These are phyloP conservation scores for Gymnothorax javanicus DNA, from an alignment of 2,797 vertebrate genomes.

Conservation along the genomic window DNA sequence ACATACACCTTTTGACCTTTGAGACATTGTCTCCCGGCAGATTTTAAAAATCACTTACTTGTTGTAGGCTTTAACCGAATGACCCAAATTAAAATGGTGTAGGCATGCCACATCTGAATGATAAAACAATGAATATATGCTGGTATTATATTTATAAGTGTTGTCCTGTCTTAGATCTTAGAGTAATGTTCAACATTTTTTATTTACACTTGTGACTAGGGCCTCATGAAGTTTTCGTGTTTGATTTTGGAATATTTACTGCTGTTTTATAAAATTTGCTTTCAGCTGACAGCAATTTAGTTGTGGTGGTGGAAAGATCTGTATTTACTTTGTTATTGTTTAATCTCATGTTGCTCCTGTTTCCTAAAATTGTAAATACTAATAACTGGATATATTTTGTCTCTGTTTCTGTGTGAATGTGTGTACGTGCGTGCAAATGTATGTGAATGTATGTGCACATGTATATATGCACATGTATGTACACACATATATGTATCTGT, in stretches of 20 bases:
- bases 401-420: slow-evolving; percentile 2
- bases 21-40: background rate
- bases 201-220: background rate
- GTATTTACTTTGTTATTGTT: background rate
- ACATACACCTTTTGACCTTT: background rate
- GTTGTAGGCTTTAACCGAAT: background rate
- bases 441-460: background rate
- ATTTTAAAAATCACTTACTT: background rate
- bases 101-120: background rate
- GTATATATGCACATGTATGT: background rate
- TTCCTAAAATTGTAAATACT: background rate
- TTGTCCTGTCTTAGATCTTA: background rate
- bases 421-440: background rate
- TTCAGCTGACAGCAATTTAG: background rate
- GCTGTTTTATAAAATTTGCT: background rate
- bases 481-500: background rate
- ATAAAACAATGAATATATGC: background rate
- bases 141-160: background rate
- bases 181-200: background rate
- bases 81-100: background rate
- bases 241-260: background rate
- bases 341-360: background rate
- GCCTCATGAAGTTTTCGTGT: background rate
- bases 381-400: background rate
- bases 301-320: background rate